Evolutionary conservation across 2,113 vertebrate species (phyloP).

Genomic region (Varanus salvator): DNA sequence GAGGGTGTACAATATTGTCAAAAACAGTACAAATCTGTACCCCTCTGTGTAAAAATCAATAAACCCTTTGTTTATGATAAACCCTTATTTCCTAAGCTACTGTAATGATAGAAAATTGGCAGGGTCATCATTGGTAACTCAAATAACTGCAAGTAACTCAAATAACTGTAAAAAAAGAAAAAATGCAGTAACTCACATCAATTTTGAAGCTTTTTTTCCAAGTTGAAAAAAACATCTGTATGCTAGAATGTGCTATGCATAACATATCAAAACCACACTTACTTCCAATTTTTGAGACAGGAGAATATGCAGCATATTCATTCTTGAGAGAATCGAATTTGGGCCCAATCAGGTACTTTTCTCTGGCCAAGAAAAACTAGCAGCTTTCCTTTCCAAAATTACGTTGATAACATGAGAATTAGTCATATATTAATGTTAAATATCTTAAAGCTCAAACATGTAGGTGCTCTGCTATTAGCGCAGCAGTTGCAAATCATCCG

Average conservation of each 20-base stretch:
- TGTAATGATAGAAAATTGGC: not conserved
- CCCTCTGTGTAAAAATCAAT: not conserved
- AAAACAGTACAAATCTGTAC: not conserved
- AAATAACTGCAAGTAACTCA: not conserved
- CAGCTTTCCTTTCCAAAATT: not conserved
- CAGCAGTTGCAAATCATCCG: not conserved
- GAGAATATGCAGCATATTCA: not conserved
- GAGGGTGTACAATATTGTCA: not conserved
- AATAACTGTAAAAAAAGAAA: not conserved
- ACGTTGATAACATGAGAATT: not conserved
- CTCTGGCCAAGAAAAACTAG: not conserved
- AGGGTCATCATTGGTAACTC: not conserved
- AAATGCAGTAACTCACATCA: not conserved
- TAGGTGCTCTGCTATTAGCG: not conserved
- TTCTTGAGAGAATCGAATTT: not conserved
- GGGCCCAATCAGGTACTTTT: not conserved
- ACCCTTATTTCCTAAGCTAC: not conserved
- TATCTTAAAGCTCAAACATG: no score
- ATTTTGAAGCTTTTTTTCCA: not conserved
- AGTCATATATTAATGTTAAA: no score
- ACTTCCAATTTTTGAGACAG: not conserved
- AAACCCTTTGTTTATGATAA: not conserved
- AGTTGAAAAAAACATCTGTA: not conserved
- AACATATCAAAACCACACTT: not conserved
- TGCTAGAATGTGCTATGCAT: not conserved